Conservation (phyloP, 2,113 vertebrate species). For the Eonycteris spelaea region DNA sequence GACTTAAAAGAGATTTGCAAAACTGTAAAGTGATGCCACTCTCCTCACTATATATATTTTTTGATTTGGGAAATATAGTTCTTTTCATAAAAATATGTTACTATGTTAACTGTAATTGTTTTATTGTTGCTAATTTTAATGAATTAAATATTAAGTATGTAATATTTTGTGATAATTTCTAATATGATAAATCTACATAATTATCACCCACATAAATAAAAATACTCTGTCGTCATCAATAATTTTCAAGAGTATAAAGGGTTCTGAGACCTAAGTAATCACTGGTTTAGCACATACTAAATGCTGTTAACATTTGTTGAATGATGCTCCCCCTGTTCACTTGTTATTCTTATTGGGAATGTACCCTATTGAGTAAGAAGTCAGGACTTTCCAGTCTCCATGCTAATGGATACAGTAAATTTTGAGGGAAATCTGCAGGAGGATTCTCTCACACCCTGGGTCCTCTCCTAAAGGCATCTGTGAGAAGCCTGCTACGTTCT, state of each 20-base stretch:
- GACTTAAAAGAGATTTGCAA: background rate
- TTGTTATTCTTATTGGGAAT: fast-evolving
- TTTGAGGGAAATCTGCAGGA: background rate
- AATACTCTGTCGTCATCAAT: background rate
- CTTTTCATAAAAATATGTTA: background rate
- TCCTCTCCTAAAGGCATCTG: background rate
- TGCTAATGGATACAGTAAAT: background rate
- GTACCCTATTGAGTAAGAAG: background rate
- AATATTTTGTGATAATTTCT: background rate
- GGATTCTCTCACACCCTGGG: background rate
- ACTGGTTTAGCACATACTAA: background rate
- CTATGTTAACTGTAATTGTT: background rate
- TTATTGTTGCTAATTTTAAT: background rate
- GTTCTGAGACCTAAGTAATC: background rate
- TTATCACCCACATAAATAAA: background rate
- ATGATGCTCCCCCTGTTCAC: fast-evolving
- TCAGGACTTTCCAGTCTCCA: background rate
- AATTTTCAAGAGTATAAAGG: background rate
- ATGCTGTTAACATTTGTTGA: background rate
- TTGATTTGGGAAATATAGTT: background rate
- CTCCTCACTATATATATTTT: background rate
- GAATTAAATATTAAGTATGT: background rate
- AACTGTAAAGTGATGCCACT: background rate
- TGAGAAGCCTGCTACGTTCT: background rate
- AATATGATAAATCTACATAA: background rate